Conservation (phyloP, 1,140 invertebrate species). For the Zaprionus africanus region DNA sequence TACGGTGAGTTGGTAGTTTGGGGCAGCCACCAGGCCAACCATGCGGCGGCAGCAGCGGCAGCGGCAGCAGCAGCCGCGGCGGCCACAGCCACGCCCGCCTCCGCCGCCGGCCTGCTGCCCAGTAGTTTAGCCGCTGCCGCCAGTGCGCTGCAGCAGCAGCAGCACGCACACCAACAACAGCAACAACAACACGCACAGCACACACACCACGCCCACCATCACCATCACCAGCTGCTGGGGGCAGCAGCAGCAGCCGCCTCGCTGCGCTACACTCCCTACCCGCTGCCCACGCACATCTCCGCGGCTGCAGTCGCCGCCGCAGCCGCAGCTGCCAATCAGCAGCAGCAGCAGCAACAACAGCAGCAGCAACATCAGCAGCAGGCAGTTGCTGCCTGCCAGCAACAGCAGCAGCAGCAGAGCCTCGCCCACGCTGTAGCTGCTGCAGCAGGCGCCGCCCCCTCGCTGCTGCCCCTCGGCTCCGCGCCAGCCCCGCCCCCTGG, state of each 20-base stretch:
- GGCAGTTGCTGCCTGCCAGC: slow-evolving; percentile 57
- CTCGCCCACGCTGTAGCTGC: slow-evolving; percentile 79
- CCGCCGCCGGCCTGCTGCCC: slow-evolving; percentile 87
- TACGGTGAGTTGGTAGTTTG: slow-evolving; percentile 98
- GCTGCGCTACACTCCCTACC: slow-evolving; percentile 86
- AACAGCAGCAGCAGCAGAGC: slow-evolving; percentile 81
- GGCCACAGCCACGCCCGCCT: slow-evolving; percentile 84
- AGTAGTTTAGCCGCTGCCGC: slow-evolving; percentile 79
- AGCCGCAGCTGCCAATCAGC: slow-evolving; percentile 77
- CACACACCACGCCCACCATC: slow-evolving; percentile 83
- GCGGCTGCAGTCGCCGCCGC: slow-evolving; percentile 85
- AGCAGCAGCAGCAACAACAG: slow-evolving; percentile 71
- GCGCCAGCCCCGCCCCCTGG: slow-evolving; percentile 34
- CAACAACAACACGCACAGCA: slow-evolving; percentile 69
- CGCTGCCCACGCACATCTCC: slow-evolving; percentile 85
- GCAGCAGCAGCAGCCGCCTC: slow-evolving; percentile 74
- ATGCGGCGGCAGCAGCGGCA: slow-evolving; percentile 84
- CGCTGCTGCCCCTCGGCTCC: slow-evolving; percentile 52
- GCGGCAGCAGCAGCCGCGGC: slow-evolving; percentile 84
- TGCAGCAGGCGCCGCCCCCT: slow-evolving; percentile 77
- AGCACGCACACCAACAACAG: slow-evolving; percentile 76
- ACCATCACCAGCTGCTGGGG: slow-evolving; percentile 64
- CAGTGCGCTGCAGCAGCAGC: slow-evolving; percentile 66
- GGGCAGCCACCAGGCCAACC: slow-evolving; percentile 85
- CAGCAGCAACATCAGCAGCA: slow-evolving; percentile 83